Conservation (phyloP, 2,113 vertebrate genomes). For the Oncorhynchus masou region DNA sequence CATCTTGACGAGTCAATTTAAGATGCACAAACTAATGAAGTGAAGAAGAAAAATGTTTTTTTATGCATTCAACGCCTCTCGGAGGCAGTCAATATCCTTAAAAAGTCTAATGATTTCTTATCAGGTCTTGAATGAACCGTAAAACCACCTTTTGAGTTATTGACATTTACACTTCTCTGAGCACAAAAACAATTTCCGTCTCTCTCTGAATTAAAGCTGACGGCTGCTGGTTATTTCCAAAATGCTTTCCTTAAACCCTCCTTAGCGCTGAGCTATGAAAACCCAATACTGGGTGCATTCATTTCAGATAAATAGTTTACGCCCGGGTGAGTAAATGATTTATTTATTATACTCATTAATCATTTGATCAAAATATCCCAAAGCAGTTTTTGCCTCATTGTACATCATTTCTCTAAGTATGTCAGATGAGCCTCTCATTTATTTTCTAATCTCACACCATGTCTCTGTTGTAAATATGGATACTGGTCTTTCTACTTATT, state of each 20-base stretch:
- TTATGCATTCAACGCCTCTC: slow-evolving; percentile 70
- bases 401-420: slow-evolving; percentile 66
- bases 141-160: slow-evolving; percentile 80
- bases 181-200: slow-evolving; percentile 71
- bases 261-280: slow-evolving; percentile 70
- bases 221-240: slow-evolving; percentile 59
- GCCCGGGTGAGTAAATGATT: slow-evolving; percentile 72
- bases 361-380: slow-evolving; percentile 46
- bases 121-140: slow-evolving; percentile 75
- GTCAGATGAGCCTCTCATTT: slow-evolving; percentile 75
- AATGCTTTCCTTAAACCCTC: slow-evolving; percentile 50
- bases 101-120: slow-evolving; percentile 80
- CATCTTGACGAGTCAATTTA: slow-evolving; percentile 74
- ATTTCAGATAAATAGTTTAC: slow-evolving; percentile 77
- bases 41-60: slow-evolving; percentile 69
- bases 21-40: slow-evolving; percentile 72
- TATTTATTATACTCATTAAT: slow-evolving; percentile 76
- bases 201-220: slow-evolving; percentile 71
- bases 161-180: slow-evolving; percentile 79
- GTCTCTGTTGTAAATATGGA: slow-evolving; percentile 78
- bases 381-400: slow-evolving; percentile 68
- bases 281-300: slow-evolving; percentile 68
- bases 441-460: slow-evolving; percentile 76
- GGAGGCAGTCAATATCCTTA: slow-evolving; percentile 72
- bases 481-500: slow-evolving; percentile 77